phyloP scores from a whole-genome alignment of 2,797 vertebrate genomes.

The Perodicticus potto region DNA sequence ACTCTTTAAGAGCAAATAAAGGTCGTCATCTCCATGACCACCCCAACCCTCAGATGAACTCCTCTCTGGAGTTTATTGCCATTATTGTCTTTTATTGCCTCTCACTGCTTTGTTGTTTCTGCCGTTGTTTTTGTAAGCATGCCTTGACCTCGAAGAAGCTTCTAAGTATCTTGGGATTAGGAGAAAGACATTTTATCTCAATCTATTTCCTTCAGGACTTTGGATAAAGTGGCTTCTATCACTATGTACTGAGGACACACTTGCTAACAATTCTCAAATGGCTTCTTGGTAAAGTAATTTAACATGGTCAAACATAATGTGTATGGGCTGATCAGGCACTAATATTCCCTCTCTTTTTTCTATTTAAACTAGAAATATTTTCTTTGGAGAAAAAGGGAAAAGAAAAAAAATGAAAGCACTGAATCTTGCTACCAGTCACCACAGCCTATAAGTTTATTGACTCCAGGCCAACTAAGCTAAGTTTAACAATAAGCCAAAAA shows the following conservation, averaged over 20 bases:
- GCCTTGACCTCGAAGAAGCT: not conserved
- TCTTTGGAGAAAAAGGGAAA: not conserved
- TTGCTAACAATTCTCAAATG: not conserved
- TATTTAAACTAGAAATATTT: not conserved
- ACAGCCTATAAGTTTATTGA: not conserved
- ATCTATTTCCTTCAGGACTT: not conserved
- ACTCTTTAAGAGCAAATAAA: not conserved
- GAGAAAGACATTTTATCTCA: conserved; percentile 3
- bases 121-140: not conserved
- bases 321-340: not conserved
- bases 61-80: not conserved
- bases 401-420: not conserved
- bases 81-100: not conserved
- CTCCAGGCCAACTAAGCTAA: not conserved
- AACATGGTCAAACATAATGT: not conserved
- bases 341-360: not conserved
- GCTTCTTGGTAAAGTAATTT: not conserved
- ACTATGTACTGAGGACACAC: not conserved
- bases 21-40: not conserved
- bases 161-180: not conserved
- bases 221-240: not conserved
- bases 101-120: not conserved
- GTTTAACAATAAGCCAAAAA: conserved; percentile 21
- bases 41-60: not conserved
- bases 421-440: not conserved